Evolutionary conservation across 2,888 invertebrate species (phyloP).

Genomic region (Eristalis intricaria): DNA sequence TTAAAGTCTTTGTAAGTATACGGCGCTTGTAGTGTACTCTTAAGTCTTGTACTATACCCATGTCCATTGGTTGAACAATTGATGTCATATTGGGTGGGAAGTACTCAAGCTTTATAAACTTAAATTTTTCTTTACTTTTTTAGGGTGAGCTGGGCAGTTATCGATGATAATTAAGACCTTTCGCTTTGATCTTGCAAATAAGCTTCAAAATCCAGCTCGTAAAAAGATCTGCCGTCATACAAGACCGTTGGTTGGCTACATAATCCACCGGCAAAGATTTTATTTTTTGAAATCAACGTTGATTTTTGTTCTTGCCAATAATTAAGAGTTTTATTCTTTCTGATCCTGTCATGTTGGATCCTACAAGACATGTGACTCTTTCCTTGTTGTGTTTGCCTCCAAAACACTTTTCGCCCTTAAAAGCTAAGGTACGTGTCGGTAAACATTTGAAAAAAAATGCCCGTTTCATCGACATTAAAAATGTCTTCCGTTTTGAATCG

Average conservation of each 20-base stretch:
- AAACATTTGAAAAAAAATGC: slow-evolving; percentile 22
- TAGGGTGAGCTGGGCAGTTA: too few species aligned
- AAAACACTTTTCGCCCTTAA: slow-evolving; percentile 32
- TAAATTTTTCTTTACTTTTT: too few species aligned
- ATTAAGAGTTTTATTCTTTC: slow-evolving; percentile 14
- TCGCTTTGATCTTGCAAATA: not conserved
- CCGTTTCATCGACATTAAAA: slow-evolving; percentile 18
- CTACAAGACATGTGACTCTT: slow-evolving; percentile 22
- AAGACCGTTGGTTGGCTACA: slow-evolving; percentile 16
- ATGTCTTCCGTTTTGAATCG: slow-evolving; percentile 29
- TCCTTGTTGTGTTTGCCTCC: slow-evolving; percentile 25
- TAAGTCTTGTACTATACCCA: too few species aligned
- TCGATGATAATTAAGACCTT: slow-evolving; percentile 8
- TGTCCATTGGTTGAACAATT: too few species aligned
- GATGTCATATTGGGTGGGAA: too few species aligned
- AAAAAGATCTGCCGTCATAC: slow-evolving; percentile 6
- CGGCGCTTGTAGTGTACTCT: too few species aligned
- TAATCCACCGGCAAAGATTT: slow-evolving; percentile 16
- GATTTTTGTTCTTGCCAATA: slow-evolving; percentile 12
- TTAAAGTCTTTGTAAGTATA: too few species aligned
- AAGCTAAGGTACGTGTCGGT: slow-evolving; percentile 28
- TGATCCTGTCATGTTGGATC: slow-evolving; percentile 18
- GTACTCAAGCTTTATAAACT: too few species aligned
- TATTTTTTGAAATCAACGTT: slow-evolving; percentile 7
- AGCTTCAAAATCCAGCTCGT: not conserved